Evolutionary conservation across 2,797 vertebrate genomes (phyloP), one percentile per base, ranked within the genome.

Genomic region (Cebuella pygmaea): DNA sequence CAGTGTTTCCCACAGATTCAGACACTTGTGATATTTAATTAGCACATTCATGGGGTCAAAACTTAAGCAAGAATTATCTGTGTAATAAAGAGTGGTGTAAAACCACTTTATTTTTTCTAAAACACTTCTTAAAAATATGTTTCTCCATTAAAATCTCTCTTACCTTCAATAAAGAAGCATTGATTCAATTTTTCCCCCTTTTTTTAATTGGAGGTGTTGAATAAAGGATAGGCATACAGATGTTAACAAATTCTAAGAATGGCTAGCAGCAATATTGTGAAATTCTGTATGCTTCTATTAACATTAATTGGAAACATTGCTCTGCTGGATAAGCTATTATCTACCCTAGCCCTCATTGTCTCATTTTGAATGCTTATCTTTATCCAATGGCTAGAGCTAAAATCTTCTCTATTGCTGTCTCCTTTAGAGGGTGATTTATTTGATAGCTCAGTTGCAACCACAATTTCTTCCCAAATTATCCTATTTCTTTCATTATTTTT

Each of bases 401-500:
- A 97, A 95, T 98, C 92, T 70, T 96, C 59, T 98, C 91, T 93
- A 97, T 98, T 98, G 61, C 95, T 98, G 90, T 98, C 92, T 98
- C 88, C 95, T 82, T 96, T 72, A 93, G 93, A 98, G 55, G 44
- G 91, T 64, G 97, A 98, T 98, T 98, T 97, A 98, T 98, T 98
- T 98, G 98, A 98, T 98, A 98, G 98, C 90, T 97, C 0, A 3
- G 50, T 97, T 98, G 98, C 98, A 98, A 98, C 98, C 92, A 97
- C 96, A 98, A 97, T 98, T 98, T 98, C 94, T 98, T 97, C 96
- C 87, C 96, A 98, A 98, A 98, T 98, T 98, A 98, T 97, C 88
- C 95, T 97, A 98, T 98, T 93, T 22, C 97, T 97, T 97, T 96
- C 87, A 97, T 98, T 98, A 98, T 98, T 98, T 94, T 94, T 93